phyloP scores from a whole-genome alignment of 2,797 vertebrate genomes.

The Molossus alvarezi region DNA sequence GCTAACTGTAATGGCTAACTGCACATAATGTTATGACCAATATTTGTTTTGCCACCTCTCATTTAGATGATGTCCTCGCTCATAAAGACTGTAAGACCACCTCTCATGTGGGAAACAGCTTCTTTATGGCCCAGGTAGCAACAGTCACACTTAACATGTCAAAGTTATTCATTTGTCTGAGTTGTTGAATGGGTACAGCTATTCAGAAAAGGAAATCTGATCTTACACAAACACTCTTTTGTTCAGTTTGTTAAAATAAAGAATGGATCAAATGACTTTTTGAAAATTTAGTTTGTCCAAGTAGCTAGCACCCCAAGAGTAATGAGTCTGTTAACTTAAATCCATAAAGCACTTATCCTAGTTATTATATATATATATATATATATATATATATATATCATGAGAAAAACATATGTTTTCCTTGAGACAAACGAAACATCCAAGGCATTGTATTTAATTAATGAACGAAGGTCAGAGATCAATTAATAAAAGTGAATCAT shows the following conservation, averaged over 20 bases:
- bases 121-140: conserved; percentile 63
- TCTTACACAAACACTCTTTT: conserved; percentile 69
- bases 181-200: conserved; percentile 61
- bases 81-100: conserved; percentile 61
- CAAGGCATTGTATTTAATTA: conserved; percentile 58
- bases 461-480: conserved; percentile 37
- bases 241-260: conserved; percentile 65
- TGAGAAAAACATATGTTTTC: conserved; percentile 46
- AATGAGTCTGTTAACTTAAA: conserved; percentile 64
- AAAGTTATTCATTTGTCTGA: conserved; percentile 69
- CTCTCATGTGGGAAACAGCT: conserved; percentile 56
- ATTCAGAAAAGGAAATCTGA: conserved; percentile 63
- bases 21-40: conserved; percentile 68
- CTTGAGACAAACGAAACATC: conserved; percentile 57
- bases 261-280: conserved; percentile 65
- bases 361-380: neutral
- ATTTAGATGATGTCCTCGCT: conserved; percentile 72
- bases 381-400: conserved; percentile 54
- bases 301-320: conserved; percentile 41
- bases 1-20: conserved; percentile 66
- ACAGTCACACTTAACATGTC: conserved; percentile 53
- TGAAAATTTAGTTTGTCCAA: conserved; percentile 73
- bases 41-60: conserved; percentile 78
- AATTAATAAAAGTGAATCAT: conserved; percentile 61
- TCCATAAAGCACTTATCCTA: conserved; percentile 57